Evolutionary conservation across 2,113 vertebrate genomes (phyloP), one percentile per base, ranked within the genome.

Genomic region (Mugil cephalus): DNA sequence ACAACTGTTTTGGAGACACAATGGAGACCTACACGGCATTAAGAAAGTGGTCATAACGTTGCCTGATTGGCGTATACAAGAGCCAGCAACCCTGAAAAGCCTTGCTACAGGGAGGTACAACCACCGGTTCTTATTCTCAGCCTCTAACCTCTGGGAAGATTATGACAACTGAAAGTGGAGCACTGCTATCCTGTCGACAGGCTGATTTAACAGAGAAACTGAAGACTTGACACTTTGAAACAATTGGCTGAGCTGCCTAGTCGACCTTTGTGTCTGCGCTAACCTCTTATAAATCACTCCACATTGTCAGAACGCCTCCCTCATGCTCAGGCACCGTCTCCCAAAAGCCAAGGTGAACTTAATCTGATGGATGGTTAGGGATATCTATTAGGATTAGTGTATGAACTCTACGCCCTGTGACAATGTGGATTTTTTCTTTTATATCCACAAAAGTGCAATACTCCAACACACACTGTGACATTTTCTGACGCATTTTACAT

Each of bases 281-380:
- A 74, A 85, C 76, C 76, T 80, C 76, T 68, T 70, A 90, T 91
- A 89, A 85, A 90, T 90, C 82, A 85, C 59, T 78, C 58, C 24
- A 42, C 58, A 11, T 53, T 72, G 79, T 83, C 78, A 69, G 58
- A 52, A 30, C 7, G 50, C 48, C 75, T 61, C 50, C 13, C 46
- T 72, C 55, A n/a, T 30, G 80, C 77, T 74, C 82, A 77, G 64
- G 46, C 55, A 39, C 11, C 38, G 8, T 80, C 47, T 76, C 66
- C 63, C 36, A 45, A 36, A 74, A 83, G 70, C 69, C 74, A 85
- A 83, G 86, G 82, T 69, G 36, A 75, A 65, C 62, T 30, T 3
- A 4, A 46, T 66, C 61, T 80, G 81, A 86, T 1, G 36, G 78
- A 79, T 71, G 35, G 58, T 56, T 46, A 34, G 40, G n/a, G 63